Evolutionary conservation across 2,113 vertebrate genomes (phyloP), one percentile per base, ranked within the genome.

Genomic region (Muscicapa adusta): DNA sequence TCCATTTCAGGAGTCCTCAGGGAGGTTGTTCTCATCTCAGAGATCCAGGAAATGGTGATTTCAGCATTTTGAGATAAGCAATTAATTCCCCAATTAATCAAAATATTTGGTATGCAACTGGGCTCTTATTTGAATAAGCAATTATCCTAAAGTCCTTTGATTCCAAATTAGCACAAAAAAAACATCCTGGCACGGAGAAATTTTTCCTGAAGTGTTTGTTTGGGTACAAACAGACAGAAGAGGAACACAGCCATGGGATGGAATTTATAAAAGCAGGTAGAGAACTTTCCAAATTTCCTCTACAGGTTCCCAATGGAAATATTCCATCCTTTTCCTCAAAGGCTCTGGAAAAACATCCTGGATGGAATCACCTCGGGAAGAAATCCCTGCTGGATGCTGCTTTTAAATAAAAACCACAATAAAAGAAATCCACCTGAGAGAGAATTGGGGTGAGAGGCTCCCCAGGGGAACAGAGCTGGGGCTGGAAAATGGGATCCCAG

Each of bases 41-140:
- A 91, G 68, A 66, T 74, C 11, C 77, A 16, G 7, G 5, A 33
- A 92, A 54, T 0, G 1, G 50, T n/a, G 68, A 63, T 38, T 94
- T 74, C 14, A 91, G 68, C 76, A 33, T 6, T 60, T 43, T 15
- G 48, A 85, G 87, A 94, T 67, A 75, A 87, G 85, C 73, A 89
- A 75, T 94, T 94, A 92, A 96, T 73, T 87, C 93, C 83, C 84
- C 87, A 74, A 87, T 81, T 95, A 95, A 87, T 85, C 61, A 18
- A 89, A 94, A 82, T 71, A 78, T 60, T 94, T 66, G 14, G 43
- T 67, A 81, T 78, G 85, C 84, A 91, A 60, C 43, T 25, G 22
- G 77, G n/a, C 63, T 43, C 89, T 63, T 53, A 81, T 91, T 95
- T 71, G 65, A 87, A 92, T 81, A 91, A 91, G 73, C 61, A 94